These are phyloP conservation scores for Margarornis squamiger DNA, from an alignment of 2,797 vertebrate species.

Conservation along the genomic window DNA sequence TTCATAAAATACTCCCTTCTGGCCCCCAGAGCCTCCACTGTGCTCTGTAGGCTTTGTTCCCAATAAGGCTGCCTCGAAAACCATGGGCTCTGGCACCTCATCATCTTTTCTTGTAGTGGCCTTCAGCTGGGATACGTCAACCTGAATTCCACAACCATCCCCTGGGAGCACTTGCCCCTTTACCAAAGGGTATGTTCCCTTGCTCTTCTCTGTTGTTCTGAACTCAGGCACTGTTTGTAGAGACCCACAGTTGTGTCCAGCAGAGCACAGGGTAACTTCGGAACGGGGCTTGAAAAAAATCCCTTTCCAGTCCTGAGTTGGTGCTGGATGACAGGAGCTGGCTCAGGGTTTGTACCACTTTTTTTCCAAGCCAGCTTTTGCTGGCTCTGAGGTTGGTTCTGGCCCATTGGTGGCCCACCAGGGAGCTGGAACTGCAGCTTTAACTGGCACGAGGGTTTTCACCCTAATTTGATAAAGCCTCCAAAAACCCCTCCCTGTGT, in stretches of 20 bases:
- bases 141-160: not conserved
- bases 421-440: not conserved
- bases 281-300: not conserved
- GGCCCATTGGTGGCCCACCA: not conserved
- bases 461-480: not conserved
- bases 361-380: not conserved
- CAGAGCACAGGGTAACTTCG: not conserved
- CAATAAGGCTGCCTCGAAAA: not conserved
- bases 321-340: not conserved
- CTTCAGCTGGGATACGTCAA: not conserved
- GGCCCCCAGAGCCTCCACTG: not conserved
- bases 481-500: not conserved
- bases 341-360: not conserved
- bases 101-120: not conserved
- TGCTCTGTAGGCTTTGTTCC: not conserved
- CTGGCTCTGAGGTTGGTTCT: not conserved
- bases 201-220: rapidly evolving
- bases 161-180: not conserved
- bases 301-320: not conserved
- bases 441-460: not conserved
- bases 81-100: not conserved
- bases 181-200: not conserved
- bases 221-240: not conserved
- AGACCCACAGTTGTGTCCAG: not conserved
- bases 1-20: not conserved